Conservation (phyloP, 1,140 invertebrate genomes). For the Sminthurinus signatus region DNA sequence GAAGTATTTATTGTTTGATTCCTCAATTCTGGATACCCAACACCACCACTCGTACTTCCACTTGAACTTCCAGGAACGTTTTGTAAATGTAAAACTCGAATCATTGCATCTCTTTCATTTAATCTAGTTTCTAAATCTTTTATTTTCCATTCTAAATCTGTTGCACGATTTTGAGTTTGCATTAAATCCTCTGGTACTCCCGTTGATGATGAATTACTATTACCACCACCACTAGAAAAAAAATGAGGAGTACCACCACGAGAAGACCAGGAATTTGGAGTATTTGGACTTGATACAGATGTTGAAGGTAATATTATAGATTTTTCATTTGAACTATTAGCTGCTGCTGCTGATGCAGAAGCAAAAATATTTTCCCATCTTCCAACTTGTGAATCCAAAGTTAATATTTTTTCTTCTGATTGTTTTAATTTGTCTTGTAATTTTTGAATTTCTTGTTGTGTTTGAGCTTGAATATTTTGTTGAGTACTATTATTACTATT, state of each 20-base stretch:
- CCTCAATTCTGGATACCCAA: background rate
- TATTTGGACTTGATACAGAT: conserved; percentile 31
- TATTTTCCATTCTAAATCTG: conserved; percentile 75
- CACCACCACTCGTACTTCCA: conserved; percentile 28
- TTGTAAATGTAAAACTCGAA: conserved; percentile 76
- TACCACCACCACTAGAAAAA: conserved; percentile 28
- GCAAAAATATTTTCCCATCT: conserved; percentile 55
- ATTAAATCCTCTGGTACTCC: conserved; percentile 66
- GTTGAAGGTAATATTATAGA: too few relatives aligned
- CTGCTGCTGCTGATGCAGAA: too few relatives aligned
- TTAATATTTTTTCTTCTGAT: conserved; percentile 38
- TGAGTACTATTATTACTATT: background rate
- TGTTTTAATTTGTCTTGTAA: conserved; percentile 36
- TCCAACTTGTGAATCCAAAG: conserved; percentile 26
- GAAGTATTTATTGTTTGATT: background rate
- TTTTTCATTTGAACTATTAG: conserved; percentile 9
- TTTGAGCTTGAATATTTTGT: background rate
- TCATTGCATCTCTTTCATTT: conserved; percentile 82
- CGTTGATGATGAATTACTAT: too few relatives aligned
- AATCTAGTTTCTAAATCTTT: conserved; percentile 82
- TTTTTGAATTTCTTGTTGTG: conserved; percentile 25
- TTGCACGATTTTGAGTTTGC: conserved; percentile 70
- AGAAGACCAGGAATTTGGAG: conserved; percentile 40
- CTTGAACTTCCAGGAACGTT: conserved; percentile 46
- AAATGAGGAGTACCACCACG: conserved; percentile 37